A percentile compares a stretch with the other conserved stretches of the same genome.
Conservation (phyloP, 1,140 invertebrate genomes). For the Bombus fervidus region DNA sequence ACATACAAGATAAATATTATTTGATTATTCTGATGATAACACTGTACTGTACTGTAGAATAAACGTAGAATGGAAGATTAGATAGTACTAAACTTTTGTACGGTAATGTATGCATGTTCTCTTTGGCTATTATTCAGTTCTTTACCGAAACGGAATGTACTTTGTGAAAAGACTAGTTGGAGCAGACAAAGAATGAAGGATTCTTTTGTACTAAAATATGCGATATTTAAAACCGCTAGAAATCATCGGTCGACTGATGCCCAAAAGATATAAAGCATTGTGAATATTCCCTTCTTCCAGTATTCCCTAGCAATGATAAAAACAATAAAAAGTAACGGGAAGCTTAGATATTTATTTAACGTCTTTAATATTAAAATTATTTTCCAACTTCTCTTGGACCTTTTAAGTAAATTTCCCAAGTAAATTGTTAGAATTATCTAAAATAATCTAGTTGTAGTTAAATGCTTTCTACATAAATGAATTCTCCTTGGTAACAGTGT, state of each 20-base stretch:
- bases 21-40: no score
- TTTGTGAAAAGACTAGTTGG: background rate
- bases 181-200: background rate
- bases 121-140: background rate
- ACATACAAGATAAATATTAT: no score
- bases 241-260: background rate
- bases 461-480: no score
- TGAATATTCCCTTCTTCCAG: background rate
- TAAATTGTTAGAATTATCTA: background rate
- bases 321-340: background rate
- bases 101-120: background rate
- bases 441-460: background rate
- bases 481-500: no score
- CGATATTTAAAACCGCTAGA: background rate
- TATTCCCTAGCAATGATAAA: background rate
- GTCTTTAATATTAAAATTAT: background rate
- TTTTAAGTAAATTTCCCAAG: no score
- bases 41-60: background rate
- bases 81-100: background rate
- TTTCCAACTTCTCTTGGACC: background rate
- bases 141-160: background rate
- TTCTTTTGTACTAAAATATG: background rate
- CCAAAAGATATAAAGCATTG: background rate
- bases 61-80: background rate
- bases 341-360: no score